Evolutionary conservation across 2,888 invertebrate species (phyloP).

Genomic region (Apotomis turbidana): DNA sequence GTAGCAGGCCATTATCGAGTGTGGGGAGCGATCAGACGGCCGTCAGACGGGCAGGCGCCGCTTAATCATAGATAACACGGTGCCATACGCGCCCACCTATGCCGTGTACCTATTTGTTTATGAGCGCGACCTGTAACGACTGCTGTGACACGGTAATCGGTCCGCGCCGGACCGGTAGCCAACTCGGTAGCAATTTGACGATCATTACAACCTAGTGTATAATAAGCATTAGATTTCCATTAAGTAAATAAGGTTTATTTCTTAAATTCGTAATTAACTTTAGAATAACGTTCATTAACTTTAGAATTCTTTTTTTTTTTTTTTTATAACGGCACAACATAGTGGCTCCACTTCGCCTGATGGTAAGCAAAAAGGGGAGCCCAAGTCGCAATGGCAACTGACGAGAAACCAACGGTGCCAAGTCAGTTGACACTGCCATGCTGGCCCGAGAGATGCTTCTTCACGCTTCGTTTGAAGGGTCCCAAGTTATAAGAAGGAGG

Average conservation of each 20-base stretch:
- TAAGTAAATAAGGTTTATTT: too few species aligned
- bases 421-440: too few species aligned
- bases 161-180: not conserved
- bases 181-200: conserved; percentile 1
- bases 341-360: too few species aligned
- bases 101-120: conserved; percentile 71
- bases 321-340: too few species aligned
- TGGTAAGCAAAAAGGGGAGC: too few species aligned
- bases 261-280: not conserved
- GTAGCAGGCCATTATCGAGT: conserved; percentile 72
- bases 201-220: not conserved
- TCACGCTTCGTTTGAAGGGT: too few species aligned
- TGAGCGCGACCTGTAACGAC: conserved; percentile 74
- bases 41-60: conserved; percentile 79
- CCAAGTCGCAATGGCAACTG: too few species aligned
- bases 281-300: conserved; percentile 1
- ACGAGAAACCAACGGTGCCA: too few species aligned
- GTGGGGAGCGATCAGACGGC: conserved; percentile 75
- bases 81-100: conserved; percentile 75
- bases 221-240: too few species aligned
- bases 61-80: conserved; percentile 80
- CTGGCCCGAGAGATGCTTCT: too few species aligned
- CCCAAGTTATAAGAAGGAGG: too few species aligned
- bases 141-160: conserved; percentile 45
- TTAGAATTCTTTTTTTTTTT: too few species aligned